Evolutionary conservation across 2,797 vertebrate species (phyloP), one percentile per base, ranked within the genome.

Genomic region (Propithecus perrieri): DNA sequence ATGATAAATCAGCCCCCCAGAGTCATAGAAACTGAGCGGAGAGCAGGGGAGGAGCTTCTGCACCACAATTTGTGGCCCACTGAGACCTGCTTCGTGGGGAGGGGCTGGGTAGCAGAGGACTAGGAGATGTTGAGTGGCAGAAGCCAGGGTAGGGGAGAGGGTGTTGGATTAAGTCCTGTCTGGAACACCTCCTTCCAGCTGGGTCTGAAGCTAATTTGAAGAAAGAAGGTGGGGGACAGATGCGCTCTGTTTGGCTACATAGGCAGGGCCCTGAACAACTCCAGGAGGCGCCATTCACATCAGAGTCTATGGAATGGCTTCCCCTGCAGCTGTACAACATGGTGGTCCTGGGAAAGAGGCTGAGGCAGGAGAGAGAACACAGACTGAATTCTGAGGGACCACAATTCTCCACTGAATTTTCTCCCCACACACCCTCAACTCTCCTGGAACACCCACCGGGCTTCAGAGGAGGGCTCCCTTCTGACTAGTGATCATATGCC

Each of bases 1-100:
- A 84, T 87, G 90, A 97, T 97, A 97, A 96, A 98, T 94, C 94
- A 96, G 33, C 43, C 90, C 98, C 93, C 95, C 93, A 89, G 90
- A 93, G 93, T 92, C 89, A 81, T 22, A 91, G 85, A 89, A 50
- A 63, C 95, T 50, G 79, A 85, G 81, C 69, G 75, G 53, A 72
- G 35, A 26, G 11, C 12, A 78, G 72, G 95, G 95, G 84, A 95
- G 75, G 95, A 89, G 91, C 80, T 67, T n/a, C 43, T 57, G 57
- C 2, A 6, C 55, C 55, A 84, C 67, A 79, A 55, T 75, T n/a
- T 46, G 94, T 84, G 88, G 86, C 55, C 78, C 71, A 50, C 53
- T 17, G 93, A 87, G 85, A 95, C 46, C 43, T 69, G 46, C 80
- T 46, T 28, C 48, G 26, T 57, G 50, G 46, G 61, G 33, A 43